These are phyloP conservation scores for Pempheris klunzingeri DNA, from an alignment of 2,797 vertebrate species.

Conservation along the genomic window DNA sequence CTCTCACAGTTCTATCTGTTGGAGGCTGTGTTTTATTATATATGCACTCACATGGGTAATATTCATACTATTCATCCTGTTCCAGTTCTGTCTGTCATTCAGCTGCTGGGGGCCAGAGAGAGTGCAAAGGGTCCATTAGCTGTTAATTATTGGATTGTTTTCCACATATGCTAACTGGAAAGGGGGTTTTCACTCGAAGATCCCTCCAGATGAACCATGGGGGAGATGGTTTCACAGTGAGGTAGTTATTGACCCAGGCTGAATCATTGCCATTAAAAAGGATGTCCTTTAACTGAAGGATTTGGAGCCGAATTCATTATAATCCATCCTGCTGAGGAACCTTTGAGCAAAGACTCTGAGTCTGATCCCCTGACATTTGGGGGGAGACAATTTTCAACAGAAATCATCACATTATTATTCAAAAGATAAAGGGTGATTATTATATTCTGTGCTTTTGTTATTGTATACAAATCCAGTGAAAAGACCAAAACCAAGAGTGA, in stretches of 20 bases:
- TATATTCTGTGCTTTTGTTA: not conserved
- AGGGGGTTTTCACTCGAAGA: slow-evolving; percentile 18
- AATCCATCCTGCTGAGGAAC: slow-evolving; percentile 40
- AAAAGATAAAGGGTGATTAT: not conserved
- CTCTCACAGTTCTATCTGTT: slow-evolving; percentile 19
- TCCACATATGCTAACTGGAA: slow-evolving; percentile 37
- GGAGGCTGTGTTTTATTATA: slow-evolving; percentile 34
- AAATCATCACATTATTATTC: not conserved
- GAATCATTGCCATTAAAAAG: slow-evolving; percentile 49
- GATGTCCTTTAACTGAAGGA: slow-evolving; percentile 48
- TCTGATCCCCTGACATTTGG: not conserved
- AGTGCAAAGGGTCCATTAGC: slow-evolving; percentile 46
- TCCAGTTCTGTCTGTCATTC: slow-evolving; percentile 34
- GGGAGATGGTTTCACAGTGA: slow-evolving; percentile 41
- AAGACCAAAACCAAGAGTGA: not conserved
- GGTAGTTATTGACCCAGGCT: slow-evolving; percentile 54
- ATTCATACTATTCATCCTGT: slow-evolving; percentile 38
- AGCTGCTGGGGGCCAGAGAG: slow-evolving; percentile 26
- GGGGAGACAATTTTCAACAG: not conserved
- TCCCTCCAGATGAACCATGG: slow-evolving; percentile 39
- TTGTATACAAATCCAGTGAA: not conserved
- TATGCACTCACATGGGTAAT: slow-evolving; percentile 26
- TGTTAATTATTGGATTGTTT: slow-evolving; percentile 62
- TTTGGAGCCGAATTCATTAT: slow-evolving; percentile 37
- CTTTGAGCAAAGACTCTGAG: slow-evolving; percentile 49